Base-by-base conservation (phyloP, 35 echinoderm and acorn worm species). In the Patiria miniata region DNA sequence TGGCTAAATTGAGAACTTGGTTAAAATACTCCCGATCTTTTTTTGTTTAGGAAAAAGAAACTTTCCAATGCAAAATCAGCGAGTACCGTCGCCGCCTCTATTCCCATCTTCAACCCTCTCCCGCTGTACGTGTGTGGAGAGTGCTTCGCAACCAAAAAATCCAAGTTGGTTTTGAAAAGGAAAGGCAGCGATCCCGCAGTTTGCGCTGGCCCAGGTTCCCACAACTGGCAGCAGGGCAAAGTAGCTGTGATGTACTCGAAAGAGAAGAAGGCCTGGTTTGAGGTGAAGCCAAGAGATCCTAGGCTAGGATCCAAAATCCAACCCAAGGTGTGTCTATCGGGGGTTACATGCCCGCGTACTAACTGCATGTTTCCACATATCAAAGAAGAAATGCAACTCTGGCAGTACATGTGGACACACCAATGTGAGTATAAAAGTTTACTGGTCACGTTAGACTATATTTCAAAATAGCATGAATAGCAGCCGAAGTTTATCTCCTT, bases 331-430 rank as follows among this genome's bases (percentile, higher is more conserved):
- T 95, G 93, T 68, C 37, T 8, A 51, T 29, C 29, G 0, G 39
- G 26, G 33, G 40, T 22, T 22, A 52, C 39, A 23, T 95, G 93
- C 83, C 12, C 84, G 26, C 89, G 86, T 42, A 51, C 17, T 15
- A 65, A 89, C 30, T 96, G 94, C 78, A 86, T 89, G 86, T 89
- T 85, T 51, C 73, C 86, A 37, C 55, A 58, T 58, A 19, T 22
- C 17, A 0, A 0, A 22, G 55, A 58, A 12, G 55, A 58, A 22
- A 2, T 58, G 9, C 55, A 58, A 22, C 55, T 58, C 55, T 58
- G 55, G 55, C 17, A 58, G 2, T 58, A 58, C 55, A 58, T 58
- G 55, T 16, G 23, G 23, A 22, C 17, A 58, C 55, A 58, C 23
- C 17, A 60, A 19, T n/a, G 56, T 60, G 28, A 60, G 56, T 60